Evolutionary conservation across 2,888 invertebrate genomes (phyloP), one percentile per base, ranked within the genome.

Genomic region (Tiliacea aurago): DNA sequence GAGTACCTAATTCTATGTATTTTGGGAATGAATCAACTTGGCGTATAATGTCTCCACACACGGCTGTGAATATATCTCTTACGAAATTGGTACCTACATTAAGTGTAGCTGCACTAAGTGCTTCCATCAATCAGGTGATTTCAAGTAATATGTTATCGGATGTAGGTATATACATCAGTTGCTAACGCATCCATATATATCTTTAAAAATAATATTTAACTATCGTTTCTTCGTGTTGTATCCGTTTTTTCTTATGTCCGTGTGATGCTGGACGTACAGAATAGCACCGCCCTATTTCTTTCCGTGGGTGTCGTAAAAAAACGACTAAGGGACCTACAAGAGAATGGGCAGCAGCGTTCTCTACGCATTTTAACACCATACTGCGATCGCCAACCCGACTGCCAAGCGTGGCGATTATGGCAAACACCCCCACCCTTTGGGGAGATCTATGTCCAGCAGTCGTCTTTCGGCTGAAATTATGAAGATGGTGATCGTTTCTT

Each of bases 1-100:
- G 90, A 89, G 92, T 90, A 80, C 69, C 80, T 68, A 80, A 84
- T 91, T 89, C 90, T 88, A 88, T 86, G 78, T 85, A 87, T 85
- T 85, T 86, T 87, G 47, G 70, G 78, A 83, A 68, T 76, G 76
- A 80, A 78, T 86, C 84, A 78, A 71, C 77, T 47, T 58, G 67
- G 23, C 47, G 15, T 62, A 53, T 81, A 81, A 51, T 71, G 68
- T 71, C 82, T 76, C 81, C 37, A 70, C 53, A 61, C 61, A 80
- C 62, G 49, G 49, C 81, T 76, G 81, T 77, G 62, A 43, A 76
- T 68, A 23, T 63, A 78, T 64, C 67, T 69, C 65, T 73, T 69
- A 66, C 64, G 18, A 73, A 65, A 65, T 73, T 28, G 18, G 47
- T 65, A 15, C 41, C 33, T 68, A 33, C 43, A 3, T 61, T 64